phyloP scores from a whole-genome alignment of 1,140 invertebrate genomes.

The Platyura marginata region DNA sequence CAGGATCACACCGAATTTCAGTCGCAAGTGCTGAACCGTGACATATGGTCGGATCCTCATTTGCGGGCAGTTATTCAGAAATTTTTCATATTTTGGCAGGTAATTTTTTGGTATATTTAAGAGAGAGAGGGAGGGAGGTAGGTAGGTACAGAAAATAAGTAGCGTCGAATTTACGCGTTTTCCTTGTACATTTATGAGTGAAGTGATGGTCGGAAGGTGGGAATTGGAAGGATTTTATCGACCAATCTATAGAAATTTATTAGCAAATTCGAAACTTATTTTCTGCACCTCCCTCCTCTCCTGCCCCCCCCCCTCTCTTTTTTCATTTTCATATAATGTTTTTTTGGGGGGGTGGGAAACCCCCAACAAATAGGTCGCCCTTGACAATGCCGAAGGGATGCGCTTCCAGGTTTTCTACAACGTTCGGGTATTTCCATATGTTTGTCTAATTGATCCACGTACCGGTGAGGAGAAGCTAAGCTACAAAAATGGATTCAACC shows the following conservation, averaged over 20 bases:
- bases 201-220: too few relatives aligned
- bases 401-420: conserved; percentile 54
- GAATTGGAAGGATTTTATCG: too few relatives aligned
- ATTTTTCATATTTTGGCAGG: conserved; percentile 68
- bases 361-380: conserved; percentile 50
- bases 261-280: too few relatives aligned
- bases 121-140: too few relatives aligned
- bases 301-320: too few relatives aligned
- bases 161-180: too few relatives aligned
- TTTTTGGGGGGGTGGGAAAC: too few relatives aligned
- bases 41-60: conserved; percentile 52
- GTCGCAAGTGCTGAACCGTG: conserved; percentile 54
- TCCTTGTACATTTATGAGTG: too few relatives aligned
- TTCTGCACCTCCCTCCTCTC: too few relatives aligned
- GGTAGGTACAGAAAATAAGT: too few relatives aligned
- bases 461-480: conserved; percentile 39
- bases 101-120: conserved; percentile 25
- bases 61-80: conserved; percentile 45
- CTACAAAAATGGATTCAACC: conserved; percentile 1
- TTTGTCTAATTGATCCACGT: conserved; percentile 55
- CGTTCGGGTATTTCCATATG: conserved; percentile 44
- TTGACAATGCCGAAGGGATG: conserved; percentile 45
- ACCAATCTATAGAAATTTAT: too few relatives aligned
- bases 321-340: too few relatives aligned
- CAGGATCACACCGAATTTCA: conserved; percentile 58